Evolutionary conservation across 2,113 vertebrate species (phyloP).

Genomic region (Copsychus sechellarum): DNA sequence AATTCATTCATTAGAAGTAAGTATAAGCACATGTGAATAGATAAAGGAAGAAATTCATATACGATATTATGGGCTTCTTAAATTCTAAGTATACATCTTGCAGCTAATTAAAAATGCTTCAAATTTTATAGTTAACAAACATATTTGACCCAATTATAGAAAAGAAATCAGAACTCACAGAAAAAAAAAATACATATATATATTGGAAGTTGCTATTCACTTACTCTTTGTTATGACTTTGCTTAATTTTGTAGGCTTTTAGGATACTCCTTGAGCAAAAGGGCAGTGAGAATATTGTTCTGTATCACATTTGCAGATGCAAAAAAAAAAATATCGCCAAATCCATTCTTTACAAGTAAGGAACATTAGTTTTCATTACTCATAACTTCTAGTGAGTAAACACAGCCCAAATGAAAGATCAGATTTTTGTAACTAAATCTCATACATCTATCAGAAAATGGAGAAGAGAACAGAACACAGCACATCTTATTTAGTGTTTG

Average conservation of each 20-base stretch:
- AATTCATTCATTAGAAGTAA: background rate
- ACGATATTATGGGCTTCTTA: background rate
- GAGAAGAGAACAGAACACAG: background rate
- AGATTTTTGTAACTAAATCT: background rate
- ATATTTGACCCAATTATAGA: background rate
- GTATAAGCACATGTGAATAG: background rate
- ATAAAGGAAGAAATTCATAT: background rate
- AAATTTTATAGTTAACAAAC: background rate
- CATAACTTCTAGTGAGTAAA: background rate
- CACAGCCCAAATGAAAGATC: background rate
- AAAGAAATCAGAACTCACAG: background rate
- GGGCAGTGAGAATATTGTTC: background rate
- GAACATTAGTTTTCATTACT: background rate
- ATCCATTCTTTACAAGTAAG: background rate
- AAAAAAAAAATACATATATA: background rate
- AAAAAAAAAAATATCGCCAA: background rate
- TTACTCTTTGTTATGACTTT: background rate
- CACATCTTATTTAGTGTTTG: background rate
- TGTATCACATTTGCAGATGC: background rate
- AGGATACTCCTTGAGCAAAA: background rate
- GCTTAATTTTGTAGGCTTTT: background rate
- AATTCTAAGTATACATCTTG: background rate
- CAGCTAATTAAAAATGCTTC: background rate
- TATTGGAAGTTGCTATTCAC: background rate
- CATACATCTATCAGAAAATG: background rate